phyloP scores from a whole-genome alignment of 1,140 invertebrate genomes.

The Mizuhopecten yessoensis region DNA sequence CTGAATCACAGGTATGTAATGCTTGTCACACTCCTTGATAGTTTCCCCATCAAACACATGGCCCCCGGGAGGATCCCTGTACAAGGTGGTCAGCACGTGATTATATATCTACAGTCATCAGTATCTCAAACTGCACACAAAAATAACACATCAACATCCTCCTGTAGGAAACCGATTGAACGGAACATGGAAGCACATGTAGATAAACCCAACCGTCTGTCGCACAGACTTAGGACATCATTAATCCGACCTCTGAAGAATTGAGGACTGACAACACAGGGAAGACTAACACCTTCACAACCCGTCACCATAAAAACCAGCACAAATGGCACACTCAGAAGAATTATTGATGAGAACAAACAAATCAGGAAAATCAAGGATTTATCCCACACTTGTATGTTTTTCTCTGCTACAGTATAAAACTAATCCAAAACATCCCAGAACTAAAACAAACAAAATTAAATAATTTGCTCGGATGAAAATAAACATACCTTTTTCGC shows the following conservation, averaged over 20 bases:
- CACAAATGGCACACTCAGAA: not conserved
- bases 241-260: not conserved
- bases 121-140: not conserved
- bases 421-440: too few relatives aligned
- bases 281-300: not conserved
- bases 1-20: not conserved
- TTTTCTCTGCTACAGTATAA: too few relatives aligned
- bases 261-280: not conserved
- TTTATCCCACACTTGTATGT: too few relatives aligned
- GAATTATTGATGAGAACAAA: not conserved
- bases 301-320: not conserved
- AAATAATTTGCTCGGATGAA: too few relatives aligned
- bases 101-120: not conserved
- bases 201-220: constrained; percentile 8
- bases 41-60: not conserved
- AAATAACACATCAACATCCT: not conserved
- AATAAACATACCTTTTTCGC: not conserved
- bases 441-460: too few relatives aligned
- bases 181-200: not conserved
- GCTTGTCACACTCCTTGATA: not conserved
- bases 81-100: not conserved
- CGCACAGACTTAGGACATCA: not conserved
- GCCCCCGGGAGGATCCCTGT: not conserved
- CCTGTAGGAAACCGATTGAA: not conserved
- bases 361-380: not conserved